Conservation (phyloP, 2,888 invertebrate species). For the Ormyrus thymus region DNA sequence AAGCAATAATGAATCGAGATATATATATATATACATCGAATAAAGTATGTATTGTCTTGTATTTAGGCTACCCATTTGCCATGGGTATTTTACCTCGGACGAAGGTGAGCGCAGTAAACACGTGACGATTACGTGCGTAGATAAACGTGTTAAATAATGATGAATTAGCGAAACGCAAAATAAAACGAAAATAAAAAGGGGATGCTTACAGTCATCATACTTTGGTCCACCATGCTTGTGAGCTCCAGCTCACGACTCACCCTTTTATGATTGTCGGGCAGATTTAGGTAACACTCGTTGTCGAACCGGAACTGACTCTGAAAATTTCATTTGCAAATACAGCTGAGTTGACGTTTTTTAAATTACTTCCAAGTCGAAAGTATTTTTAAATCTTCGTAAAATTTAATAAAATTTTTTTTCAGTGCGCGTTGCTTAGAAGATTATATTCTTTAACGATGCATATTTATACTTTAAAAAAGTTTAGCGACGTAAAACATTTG, state of each 20-base stretch:
- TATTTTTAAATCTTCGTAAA: not conserved
- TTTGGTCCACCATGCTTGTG: slow-evolving; percentile 76
- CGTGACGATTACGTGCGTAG: slow-evolving; percentile 60
- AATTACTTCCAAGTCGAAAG: not conserved
- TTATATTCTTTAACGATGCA: too few species aligned
- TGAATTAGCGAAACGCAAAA: slow-evolving; percentile 55
- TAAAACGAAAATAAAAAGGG: slow-evolving; percentile 62
- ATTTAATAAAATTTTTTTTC: not conserved
- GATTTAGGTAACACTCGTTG: slow-evolving; percentile 98
- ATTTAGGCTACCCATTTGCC: slow-evolving; percentile 11
- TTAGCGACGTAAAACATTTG: too few species aligned
- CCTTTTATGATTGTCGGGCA: slow-evolving; percentile 98
- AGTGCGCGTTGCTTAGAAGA: too few species aligned
- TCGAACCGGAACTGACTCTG: slow-evolving; percentile 99
- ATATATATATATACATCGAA: slow-evolving; percentile 23
- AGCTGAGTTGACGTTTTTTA: too few species aligned
- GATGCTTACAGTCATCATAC: slow-evolving; percentile 85
- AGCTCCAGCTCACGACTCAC: slow-evolving; percentile 83
- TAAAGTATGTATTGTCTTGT: slow-evolving; percentile 34
- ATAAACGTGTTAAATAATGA: slow-evolving; percentile 58
- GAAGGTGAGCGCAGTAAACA: slow-evolving; percentile 66
- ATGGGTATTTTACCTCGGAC: slow-evolving; percentile 66
- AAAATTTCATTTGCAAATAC: not conserved
- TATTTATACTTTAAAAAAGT: too few species aligned
- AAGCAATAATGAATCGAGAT: slow-evolving; percentile 25